These are phyloP conservation scores for Alsophila aescularia DNA, from an alignment of 2,888 invertebrate species.

Conservation along the genomic window DNA sequence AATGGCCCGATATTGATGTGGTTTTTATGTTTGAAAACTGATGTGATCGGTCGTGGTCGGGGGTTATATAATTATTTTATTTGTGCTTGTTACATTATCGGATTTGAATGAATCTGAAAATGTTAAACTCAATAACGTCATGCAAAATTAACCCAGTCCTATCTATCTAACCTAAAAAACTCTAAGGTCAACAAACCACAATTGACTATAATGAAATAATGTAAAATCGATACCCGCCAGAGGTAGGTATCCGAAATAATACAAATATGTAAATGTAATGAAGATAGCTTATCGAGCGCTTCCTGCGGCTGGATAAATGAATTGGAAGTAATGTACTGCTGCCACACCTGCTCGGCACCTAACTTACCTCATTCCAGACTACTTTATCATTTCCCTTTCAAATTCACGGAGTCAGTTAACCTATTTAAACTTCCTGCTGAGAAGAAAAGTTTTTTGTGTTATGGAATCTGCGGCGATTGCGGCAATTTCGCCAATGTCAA, in stretches of 20 bases:
- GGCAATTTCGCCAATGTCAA: too few species aligned
- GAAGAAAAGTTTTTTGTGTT: not conserved
- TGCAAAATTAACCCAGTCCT: not conserved
- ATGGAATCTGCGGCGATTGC: too few species aligned
- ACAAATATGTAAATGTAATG: conserved; percentile 30
- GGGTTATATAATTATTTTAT: too few species aligned
- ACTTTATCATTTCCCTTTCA: not conserved
- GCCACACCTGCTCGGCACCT: conserved; percentile 1
- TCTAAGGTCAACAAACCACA: conserved; percentile 8
- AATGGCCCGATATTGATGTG: too few species aligned
- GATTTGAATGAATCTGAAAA: too few species aligned
- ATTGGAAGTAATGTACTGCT: conserved; percentile 16
- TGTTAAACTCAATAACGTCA: too few species aligned
- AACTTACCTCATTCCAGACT: conserved; percentile 7
- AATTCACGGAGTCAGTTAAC: not conserved
- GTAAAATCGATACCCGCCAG: conserved; percentile 20
- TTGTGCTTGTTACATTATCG: too few species aligned
- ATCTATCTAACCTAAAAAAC: not conserved
- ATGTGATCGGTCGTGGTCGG: too few species aligned
- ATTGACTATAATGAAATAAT: conserved; percentile 16
- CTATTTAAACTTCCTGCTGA: not conserved
- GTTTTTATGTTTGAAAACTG: too few species aligned
- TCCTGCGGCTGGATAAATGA: conserved; percentile 21
- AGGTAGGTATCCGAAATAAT: conserved; percentile 30
- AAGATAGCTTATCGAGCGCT: conserved; percentile 12